phyloP scores from a whole-genome alignment of 1,140 invertebrate species.

The Drosophila miranda region DNA sequence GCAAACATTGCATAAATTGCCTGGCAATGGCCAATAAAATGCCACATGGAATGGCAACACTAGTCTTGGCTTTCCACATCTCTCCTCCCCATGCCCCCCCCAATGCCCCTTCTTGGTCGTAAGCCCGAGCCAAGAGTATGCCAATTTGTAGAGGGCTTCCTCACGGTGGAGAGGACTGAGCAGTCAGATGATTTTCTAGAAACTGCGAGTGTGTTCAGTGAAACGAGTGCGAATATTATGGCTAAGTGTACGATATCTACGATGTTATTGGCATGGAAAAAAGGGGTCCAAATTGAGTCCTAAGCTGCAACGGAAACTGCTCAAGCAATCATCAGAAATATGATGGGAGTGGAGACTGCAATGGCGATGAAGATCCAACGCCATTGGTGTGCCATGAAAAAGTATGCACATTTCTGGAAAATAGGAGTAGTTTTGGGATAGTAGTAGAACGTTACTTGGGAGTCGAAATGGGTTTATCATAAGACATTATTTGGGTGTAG shows the following conservation, averaged over 20 bases:
- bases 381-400: neutral
- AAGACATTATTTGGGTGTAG: no score
- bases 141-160: constrained; percentile 46
- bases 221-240: constrained; percentile 35
- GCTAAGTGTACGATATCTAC: constrained; percentile 33
- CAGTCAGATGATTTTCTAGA: constrained; percentile 24
- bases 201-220: constrained; percentile 27
- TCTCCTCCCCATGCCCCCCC: neutral
- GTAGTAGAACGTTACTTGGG: no score
- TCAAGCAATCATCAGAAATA: constrained; percentile 1
- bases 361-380: neutral
- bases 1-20: constrained; percentile 73
- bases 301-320: constrained; percentile 18
- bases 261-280: constrained; percentile 27
- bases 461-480: no score
- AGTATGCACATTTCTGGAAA: no score
- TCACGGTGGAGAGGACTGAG: neutral
- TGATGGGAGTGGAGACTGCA: constrained; percentile 2
- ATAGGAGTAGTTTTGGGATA: no score
- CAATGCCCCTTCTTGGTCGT: constrained; percentile 29
- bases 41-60: constrained; percentile 58
- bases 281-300: constrained; percentile 16
- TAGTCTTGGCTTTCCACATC: constrained; percentile 34
- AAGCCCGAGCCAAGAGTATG: constrained; percentile 41
- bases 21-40: constrained; percentile 68